Evolutionary conservation across 2,113 vertebrate genomes (phyloP).

Genomic region (Mesembrinibis cayennensis): DNA sequence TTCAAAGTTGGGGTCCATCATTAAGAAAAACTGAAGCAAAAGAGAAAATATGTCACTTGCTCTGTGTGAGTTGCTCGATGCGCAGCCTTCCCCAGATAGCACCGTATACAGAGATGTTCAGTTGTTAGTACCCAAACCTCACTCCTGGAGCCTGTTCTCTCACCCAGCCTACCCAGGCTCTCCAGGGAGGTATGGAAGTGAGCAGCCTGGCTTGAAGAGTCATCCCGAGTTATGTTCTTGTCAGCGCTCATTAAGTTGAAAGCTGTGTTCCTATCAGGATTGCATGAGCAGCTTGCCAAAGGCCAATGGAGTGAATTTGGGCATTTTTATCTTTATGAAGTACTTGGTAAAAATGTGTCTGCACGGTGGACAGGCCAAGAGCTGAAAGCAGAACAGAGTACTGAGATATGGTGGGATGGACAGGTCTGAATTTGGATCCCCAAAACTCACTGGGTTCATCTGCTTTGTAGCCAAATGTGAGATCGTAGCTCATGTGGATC

Average conservation of each 20-base stretch:
- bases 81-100: neutral
- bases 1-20: neutral
- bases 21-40: neutral
- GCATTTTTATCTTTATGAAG: neutral
- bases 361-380: neutral
- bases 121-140: neutral
- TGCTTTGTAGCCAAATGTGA: neutral
- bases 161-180: neutral
- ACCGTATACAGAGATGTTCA: neutral
- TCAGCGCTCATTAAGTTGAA: neutral
- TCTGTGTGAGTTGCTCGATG: neutral
- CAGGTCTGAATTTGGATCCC: neutral
- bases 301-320: neutral
- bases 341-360: neutral
- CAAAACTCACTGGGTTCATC: neutral
- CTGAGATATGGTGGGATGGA: neutral
- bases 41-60: neutral
- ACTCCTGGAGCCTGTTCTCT: neutral
- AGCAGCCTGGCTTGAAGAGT: neutral
- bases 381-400: neutral
- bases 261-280: neutral
- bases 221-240: neutral
- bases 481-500: fast-evolving
- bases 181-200: neutral
- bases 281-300: neutral